Evolutionary conservation across 2,888 invertebrate genomes (phyloP), one percentile per base, ranked within the genome.

Genomic region (Lithophane ornitopus): DNA sequence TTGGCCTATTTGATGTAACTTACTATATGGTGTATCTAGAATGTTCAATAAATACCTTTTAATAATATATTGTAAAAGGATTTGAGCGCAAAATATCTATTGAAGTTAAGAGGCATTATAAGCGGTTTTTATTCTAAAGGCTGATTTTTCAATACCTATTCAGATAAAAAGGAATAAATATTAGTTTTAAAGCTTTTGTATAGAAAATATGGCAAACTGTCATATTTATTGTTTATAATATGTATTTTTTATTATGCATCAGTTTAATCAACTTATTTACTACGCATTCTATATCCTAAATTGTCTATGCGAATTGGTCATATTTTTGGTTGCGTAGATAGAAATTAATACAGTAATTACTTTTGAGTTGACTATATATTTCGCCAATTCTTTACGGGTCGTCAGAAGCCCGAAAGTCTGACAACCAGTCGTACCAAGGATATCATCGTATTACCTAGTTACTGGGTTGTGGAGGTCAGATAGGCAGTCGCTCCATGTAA

Each of bases 1-100:
- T 26, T 41, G 70, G 67, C 70, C 67, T 46, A 63, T 76, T 81
- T 80, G 28, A 76, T 81, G 39, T 52, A 34, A 70, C 41, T 44
- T 70, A 56, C 44, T 70, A 44, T 61, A 39, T 39, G 44, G 39
- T 34, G n/a, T 1, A 70, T 14, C 41, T 61, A 80, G n/a, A 74
- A 49, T 52, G 19, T 8, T 11, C 19, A 11, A 22, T 26, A 66
- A 66, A 69, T 59, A 16, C 14, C 12, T 4, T 2, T 14, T 46
- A 26, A 39, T 41, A 41, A 49, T 44, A 28, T 54, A 52, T 59
- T 28, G 11, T 76, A 28, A 39, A 58, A 14, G n/a, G n/a, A n/a
- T 61, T 52, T 28, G 1, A 8, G n/a, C 28, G n/a, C 7, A 6
- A 58, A 49, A 66, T 76, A 46, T 34, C 16, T 34, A 46, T 54